These are phyloP conservation scores for Amphiprion percula DNA, from an alignment of 2,113 vertebrate species.

Conservation along the genomic window DNA sequence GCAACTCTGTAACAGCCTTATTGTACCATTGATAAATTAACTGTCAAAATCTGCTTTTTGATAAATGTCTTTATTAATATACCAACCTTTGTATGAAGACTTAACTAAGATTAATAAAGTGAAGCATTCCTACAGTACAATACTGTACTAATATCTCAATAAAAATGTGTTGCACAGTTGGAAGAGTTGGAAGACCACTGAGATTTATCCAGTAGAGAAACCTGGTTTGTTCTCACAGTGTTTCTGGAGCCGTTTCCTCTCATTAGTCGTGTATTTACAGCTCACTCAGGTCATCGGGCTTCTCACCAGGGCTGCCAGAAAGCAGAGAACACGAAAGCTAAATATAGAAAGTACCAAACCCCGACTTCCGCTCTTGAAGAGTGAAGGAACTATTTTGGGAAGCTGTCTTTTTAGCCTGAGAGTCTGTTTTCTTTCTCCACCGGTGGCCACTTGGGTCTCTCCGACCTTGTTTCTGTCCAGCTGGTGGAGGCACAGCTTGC, in stretches of 20 bases:
- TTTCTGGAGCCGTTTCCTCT: constrained; percentile 55
- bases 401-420: constrained; percentile 29
- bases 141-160: constrained; percentile 54
- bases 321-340: constrained; percentile 47
- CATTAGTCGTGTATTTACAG: constrained; percentile 60
- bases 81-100: constrained; percentile 71
- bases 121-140: constrained; percentile 64
- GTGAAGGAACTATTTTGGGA: constrained; percentile 67
- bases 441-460: constrained; percentile 48
- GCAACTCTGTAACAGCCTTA: constrained; percentile 61
- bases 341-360: constrained; percentile 69
- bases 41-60: constrained; percentile 61
- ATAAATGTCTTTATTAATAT: constrained; percentile 73
- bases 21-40: constrained; percentile 53
- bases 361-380: constrained; percentile 62
- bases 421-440: constrained; percentile 48
- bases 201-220: constrained; percentile 10
- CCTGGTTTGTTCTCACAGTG: background rate
- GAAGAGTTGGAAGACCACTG: background rate
- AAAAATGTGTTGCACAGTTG: constrained; percentile 52
- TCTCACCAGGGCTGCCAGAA: constrained; percentile 45
- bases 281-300: constrained; percentile 12
- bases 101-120: constrained; percentile 64
- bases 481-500: constrained; percentile 36
- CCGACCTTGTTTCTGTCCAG: constrained; percentile 64